Conservation (phyloP, 2,113 vertebrate species). For the Halichoeres trimaculatus region DNA sequence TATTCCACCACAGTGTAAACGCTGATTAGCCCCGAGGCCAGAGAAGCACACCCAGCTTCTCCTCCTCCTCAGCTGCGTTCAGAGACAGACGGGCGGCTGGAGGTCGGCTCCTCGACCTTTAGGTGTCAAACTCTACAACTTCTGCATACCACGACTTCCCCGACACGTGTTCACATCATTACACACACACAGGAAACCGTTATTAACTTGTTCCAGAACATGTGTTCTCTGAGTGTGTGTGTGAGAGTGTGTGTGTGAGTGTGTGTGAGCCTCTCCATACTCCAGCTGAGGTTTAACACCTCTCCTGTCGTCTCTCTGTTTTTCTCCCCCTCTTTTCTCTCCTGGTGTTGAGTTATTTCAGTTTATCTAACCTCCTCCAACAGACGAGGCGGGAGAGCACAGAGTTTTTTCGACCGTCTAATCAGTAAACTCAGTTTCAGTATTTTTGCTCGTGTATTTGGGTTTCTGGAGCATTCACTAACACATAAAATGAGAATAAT, state of each 20-base stretch:
- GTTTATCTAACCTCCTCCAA: no score
- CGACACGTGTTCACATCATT: conserved; percentile 34
- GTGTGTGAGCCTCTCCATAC: no score
- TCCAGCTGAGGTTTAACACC: neutral
- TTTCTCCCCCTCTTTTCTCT: no score
- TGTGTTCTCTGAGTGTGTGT: neutral
- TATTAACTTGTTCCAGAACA: conserved; percentile 14
- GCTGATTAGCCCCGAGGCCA: neutral
- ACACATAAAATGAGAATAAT: no score
- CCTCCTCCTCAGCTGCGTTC: neutral
- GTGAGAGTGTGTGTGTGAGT: neutral
- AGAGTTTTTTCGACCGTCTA: no score
- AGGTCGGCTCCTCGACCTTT: conserved; percentile 27
- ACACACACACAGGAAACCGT: conserved; percentile 24
- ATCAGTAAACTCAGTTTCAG: no score
- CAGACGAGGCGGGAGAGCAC: no score
- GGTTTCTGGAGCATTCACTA: no score
- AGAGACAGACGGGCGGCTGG: neutral
- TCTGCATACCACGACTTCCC: conserved; percentile 25
- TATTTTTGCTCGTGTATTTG: no score
- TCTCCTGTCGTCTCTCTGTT: no score
- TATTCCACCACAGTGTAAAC: neutral
- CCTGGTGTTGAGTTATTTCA: no score
- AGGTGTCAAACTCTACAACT: conserved; percentile 23
- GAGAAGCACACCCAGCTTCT: neutral